Conservation (phyloP, 2,113 vertebrate species). For the Podocnemis expansa region DNA sequence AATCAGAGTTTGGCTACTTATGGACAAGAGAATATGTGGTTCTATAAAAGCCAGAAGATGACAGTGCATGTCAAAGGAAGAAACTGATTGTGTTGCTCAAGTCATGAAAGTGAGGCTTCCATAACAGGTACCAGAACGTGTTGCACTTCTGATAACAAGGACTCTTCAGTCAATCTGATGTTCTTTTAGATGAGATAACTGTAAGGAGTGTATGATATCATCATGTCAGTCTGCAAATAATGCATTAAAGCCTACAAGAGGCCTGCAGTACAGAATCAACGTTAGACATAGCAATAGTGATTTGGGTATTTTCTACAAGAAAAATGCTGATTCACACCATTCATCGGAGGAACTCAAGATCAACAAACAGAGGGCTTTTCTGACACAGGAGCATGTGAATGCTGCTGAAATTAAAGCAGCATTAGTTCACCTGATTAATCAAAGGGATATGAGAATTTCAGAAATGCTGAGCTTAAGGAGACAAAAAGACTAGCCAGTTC, state of each 20-base stretch:
- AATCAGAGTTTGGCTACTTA: not conserved
- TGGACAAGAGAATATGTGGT: not conserved
- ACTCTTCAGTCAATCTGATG: too few relatives aligned
- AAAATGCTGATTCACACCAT: accelerated
- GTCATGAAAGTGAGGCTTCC: not conserved
- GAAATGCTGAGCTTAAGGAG: not conserved
- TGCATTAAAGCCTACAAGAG: not conserved
- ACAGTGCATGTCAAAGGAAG: accelerated
- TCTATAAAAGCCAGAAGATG: not conserved
- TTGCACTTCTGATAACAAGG: too few relatives aligned
- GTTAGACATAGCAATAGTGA: not conserved
- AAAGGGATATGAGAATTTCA: not conserved
- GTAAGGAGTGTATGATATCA: not conserved
- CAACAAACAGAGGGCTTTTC: not conserved
- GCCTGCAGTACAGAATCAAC: not conserved
- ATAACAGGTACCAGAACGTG: not conserved
- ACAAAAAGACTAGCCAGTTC: not conserved
- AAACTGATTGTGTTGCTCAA: not conserved
- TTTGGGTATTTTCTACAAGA: not conserved
- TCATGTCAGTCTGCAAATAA: not conserved
- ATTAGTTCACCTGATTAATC: not conserved
- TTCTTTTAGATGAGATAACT: too few relatives aligned
- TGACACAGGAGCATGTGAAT: not conserved
- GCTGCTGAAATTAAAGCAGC: not conserved
- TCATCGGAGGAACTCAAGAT: not conserved